Evolutionary conservation across 2,113 vertebrate genomes (phyloP), one percentile per base, ranked within the genome.

Genomic region (Chionodraco myersi): DNA sequence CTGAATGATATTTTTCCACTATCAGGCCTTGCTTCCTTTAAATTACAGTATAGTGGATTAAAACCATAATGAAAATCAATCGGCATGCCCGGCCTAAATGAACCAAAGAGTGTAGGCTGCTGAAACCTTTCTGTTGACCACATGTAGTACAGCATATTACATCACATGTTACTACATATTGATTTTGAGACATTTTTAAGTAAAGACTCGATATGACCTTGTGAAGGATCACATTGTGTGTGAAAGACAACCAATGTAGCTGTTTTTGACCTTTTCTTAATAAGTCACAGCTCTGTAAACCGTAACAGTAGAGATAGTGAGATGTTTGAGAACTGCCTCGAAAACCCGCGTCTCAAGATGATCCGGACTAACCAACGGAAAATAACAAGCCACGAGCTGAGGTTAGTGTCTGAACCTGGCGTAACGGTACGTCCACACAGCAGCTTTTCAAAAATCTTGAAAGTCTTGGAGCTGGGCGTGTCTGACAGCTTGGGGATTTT

Each of bases 371-470:
- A 53, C 52, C 48, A 70, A 64, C 11, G 56, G 52, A 61, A 66
- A 68, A 72, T 54, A 52, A 48, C 21, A 34, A 62, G 45, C 30
- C 49, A 44, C 4, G 3, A 62, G 51, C 60, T 4, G 36, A 45
- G 66, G 13, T 67, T 72, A 44, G 30, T 34, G 44, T 62, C 52
- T 82, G 74, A 87, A 75, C 85, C 85, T 6, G 16, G 45, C 34
- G 36, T 75, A n/a, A n/a, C n/a, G n/a, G n/a, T n/a, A n/a, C n/a
- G n/a, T n/a, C n/a, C n/a, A n/a, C n/a, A n/a, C n/a, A n/a, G n/a
- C n/a, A n/a, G n/a, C n/a, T n/a, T n/a, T n/a, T n/a, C n/a, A n/a
- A n/a, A n/a, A n/a, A n/a, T n/a, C n/a, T n/a, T n/a, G n/a, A n/a
- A n/a, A n/a, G n/a, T n/a, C n/a, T n/a, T n/a, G n/a, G n/a, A n/a